Conservation (phyloP, 2,888 invertebrate genomes). For the Drosophila pullipes region DNA sequence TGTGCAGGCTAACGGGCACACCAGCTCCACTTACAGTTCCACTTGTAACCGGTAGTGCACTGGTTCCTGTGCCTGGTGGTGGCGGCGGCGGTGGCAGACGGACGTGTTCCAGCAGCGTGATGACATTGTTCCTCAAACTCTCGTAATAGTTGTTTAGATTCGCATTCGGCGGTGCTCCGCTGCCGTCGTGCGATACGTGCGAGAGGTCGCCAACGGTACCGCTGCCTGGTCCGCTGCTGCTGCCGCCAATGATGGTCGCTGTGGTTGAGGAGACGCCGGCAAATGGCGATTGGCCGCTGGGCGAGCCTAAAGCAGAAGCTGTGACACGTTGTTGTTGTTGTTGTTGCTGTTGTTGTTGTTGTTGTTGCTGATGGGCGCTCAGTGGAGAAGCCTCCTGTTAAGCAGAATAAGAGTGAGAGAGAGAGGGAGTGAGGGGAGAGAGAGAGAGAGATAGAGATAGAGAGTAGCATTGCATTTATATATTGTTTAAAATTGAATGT, state of each 20-base stretch:
- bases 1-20: constrained; percentile 20
- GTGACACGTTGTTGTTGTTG: constrained; percentile 52
- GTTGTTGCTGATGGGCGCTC: constrained; percentile 81
- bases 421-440: constrained; percentile 8
- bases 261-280: constrained; percentile 75
- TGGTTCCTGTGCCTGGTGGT: constrained; percentile 30
- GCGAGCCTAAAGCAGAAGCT: constrained; percentile 55
- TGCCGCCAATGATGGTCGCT: constrained; percentile 28
- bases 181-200: constrained; percentile 37
- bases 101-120: constrained; percentile 95
- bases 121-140: constrained; percentile 96
- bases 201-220: constrained; percentile 37
- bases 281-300: constrained; percentile 72
- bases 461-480: constrained; percentile 21
- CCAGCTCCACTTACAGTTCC: constrained; percentile 85
- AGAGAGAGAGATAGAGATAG: constrained; percentile 8
- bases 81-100: constrained; percentile 88
- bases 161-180: constrained; percentile 76
- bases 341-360: constrained; percentile 68
- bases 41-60: constrained; percentile 6
- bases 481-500: background rate
- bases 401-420: constrained; percentile 13
- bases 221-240: constrained; percentile 19
- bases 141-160: constrained; percentile 97
- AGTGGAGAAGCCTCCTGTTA: constrained; percentile 84